Base-by-base conservation (phyloP, 1,140 invertebrate species). In the Diabrotica virgifera region DNA sequence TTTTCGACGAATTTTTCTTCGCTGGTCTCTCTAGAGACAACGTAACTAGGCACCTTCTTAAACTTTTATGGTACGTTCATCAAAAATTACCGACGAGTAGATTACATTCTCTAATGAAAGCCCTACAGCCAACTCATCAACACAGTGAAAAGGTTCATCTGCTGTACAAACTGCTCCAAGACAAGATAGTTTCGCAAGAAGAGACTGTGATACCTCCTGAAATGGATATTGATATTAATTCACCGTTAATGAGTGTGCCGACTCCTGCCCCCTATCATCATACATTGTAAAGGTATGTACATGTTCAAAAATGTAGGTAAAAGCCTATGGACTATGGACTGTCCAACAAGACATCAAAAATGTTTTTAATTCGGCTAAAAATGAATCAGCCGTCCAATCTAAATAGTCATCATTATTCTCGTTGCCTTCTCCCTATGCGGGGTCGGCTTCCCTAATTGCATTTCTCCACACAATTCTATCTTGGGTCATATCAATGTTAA, bases 1-100 rank as follows among this genome's bases (percentile, higher is more conserved):
- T 98, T 12, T 97, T 98, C 83, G 95, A 97, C 81, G 95, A 97
- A 79, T 97, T 97, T 77, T 93, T 98, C 70, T 93, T 95, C 79
- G 91, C 94, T 53, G 92, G 92, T 0, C 83, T 97, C 40, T 86
- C 87, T 6, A 86, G 90, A 65, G 95, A 97, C 76, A 97, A 96
- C 84, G 94, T 97, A 0, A 91, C 92, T n/a, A 84, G 93, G 51
- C 96, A 98, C 82, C 84, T 98, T 70, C 80, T 97, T 38, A 95
- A 97, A 79, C 82, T 98, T 52, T 79, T 98, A 6, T 97, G 92
- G 91, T 94, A 96, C 76, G 90, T 97, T 61, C 87, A 96, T 82
- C 88, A 87, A 9, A 95, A 95, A 79, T 78, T 98, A 55, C 92
- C 94, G 0, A 81, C 87, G 6, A 85, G 85, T 24, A 85, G 94